These are phyloP conservation scores for Microchirus variegatus DNA, from an alignment of 2,797 vertebrate species.

Conservation along the genomic window DNA sequence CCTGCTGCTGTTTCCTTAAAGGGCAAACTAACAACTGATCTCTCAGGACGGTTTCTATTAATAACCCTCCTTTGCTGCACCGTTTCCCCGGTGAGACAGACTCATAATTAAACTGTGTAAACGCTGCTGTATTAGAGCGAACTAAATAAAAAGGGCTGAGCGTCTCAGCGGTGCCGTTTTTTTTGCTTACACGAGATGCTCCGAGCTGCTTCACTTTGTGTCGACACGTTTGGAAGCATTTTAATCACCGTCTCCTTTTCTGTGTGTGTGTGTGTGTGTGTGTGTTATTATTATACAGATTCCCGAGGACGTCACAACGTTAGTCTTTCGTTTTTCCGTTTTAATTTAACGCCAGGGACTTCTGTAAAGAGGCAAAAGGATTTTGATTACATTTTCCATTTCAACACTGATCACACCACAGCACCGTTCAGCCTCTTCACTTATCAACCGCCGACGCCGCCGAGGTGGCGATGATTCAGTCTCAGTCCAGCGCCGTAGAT, in stretches of 20 bases:
- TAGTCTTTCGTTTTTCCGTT: conserved; percentile 21
- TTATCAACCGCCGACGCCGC: conserved; percentile 22
- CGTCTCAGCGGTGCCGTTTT: conserved; percentile 39
- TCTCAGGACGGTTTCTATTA: conserved; percentile 58
- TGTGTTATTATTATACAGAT: conserved; percentile 7
- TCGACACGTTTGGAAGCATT: conserved; percentile 43
- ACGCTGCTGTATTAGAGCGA: conserved; percentile 35
- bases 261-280: neutral
- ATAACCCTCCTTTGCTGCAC: conserved; percentile 48
- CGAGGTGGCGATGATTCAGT: conserved; percentile 24
- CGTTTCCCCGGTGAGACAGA: conserved; percentile 45
- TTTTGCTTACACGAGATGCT: conserved; percentile 44
- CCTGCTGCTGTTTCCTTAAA: conserved; percentile 21
- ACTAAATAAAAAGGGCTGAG: conserved; percentile 46
- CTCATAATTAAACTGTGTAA: conserved; percentile 68
- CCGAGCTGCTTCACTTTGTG: conserved; percentile 28
- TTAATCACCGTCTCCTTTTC: conserved; percentile 26
- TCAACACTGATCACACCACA: conserved; percentile 21
- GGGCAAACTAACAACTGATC: conserved; percentile 51
- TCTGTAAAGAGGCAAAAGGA: conserved; percentile 12
- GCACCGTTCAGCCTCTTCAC: conserved; percentile 30
- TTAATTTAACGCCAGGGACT: conserved; percentile 31
- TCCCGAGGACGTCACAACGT: conserved; percentile 21
- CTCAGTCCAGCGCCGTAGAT: conserved; percentile 38
- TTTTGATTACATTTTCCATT: conserved; percentile 34